These are phyloP conservation scores for Pseudococcus jackbeardsleyi DNA, from an alignment of 2,888 invertebrate genomes.

Conservation along the genomic window DNA sequence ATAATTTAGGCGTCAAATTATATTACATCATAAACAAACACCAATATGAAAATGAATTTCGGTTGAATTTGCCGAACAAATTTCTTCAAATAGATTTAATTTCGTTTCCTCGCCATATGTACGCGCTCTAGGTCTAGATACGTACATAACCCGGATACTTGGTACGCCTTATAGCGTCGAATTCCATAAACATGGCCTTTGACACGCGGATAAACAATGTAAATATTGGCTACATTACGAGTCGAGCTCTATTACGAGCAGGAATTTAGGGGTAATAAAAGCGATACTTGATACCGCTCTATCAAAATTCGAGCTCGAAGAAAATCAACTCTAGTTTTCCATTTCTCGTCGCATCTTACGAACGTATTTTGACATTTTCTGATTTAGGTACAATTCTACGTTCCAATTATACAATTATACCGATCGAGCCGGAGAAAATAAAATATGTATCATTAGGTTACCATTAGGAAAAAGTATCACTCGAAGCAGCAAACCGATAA, in stretches of 20 bases:
- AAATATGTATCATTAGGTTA: neutral
- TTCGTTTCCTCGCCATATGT: slow-evolving; percentile 24
- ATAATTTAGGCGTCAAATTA: slow-evolving; percentile 62
- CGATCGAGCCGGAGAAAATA: neutral
- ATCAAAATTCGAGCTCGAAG: neutral
- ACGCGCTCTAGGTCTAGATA: neutral
- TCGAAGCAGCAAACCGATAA: neutral
- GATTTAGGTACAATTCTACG: neutral
- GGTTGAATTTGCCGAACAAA: slow-evolving; percentile 27
- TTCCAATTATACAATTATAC: neutral
- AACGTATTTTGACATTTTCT: neutral
- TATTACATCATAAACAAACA: slow-evolving; percentile 53
- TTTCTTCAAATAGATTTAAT: slow-evolving; percentile 46
- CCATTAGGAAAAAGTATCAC: neutral
- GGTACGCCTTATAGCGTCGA: neutral
- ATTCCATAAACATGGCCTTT: slow-evolving; percentile 28
- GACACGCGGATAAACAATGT: slow-evolving; percentile 18
- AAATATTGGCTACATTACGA: slow-evolving; percentile 21
- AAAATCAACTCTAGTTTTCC: neutral
- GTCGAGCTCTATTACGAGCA: slow-evolving; percentile 13
- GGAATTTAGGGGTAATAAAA: slow-evolving; percentile 10
- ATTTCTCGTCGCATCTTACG: neutral
- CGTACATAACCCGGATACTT: neutral
- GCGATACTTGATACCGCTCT: slow-evolving; percentile 17
- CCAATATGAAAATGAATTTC: slow-evolving; percentile 29